These are phyloP conservation scores for Sussaba pulchella DNA, from an alignment of 2,888 invertebrate genomes.

Conservation along the genomic window DNA sequence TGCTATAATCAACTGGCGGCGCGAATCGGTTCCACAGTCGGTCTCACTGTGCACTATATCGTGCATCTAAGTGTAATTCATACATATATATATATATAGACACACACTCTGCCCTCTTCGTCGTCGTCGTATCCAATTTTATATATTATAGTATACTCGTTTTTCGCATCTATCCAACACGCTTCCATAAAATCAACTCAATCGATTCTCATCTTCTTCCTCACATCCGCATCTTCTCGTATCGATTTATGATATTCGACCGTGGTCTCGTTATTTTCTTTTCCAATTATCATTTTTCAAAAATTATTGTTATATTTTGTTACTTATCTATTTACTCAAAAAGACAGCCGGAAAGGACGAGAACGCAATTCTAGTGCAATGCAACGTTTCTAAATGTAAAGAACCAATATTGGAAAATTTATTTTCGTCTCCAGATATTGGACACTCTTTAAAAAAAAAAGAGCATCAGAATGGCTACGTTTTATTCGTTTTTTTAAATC, in stretches of 20 bases:
- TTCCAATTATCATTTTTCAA: constrained; percentile 15
- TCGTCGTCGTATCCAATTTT: constrained; percentile 27
- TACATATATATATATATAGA: constrained; percentile 31
- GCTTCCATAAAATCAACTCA: constrained; percentile 44
- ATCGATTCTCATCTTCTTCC: constrained; percentile 13
- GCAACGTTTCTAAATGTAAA: too few relatives aligned
- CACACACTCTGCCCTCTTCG: too few relatives aligned
- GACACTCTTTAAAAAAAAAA: too few relatives aligned
- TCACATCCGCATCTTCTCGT: constrained; percentile 1
- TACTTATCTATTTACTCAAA: too few relatives aligned
- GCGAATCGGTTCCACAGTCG: constrained; percentile 63
- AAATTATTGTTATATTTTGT: too few relatives aligned
- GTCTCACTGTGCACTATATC: constrained; percentile 40
- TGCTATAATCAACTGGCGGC: constrained; percentile 73
- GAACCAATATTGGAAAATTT: too few relatives aligned
- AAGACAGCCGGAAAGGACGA: too few relatives aligned
- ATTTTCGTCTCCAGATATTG: not conserved
- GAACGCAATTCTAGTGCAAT: too few relatives aligned
- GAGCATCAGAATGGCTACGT: not conserved
- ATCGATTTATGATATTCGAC: constrained; percentile 36
- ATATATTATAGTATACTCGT: constrained; percentile 51
- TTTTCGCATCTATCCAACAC: constrained; percentile 37
- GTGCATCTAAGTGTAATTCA: constrained; percentile 25
- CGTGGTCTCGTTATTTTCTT: not conserved
- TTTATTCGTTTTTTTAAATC: too few relatives aligned